Base-by-base conservation (phyloP, 30 jellyfish, hydroid and myxozoan genomes). In the Catostylus mosaicus region DNA sequence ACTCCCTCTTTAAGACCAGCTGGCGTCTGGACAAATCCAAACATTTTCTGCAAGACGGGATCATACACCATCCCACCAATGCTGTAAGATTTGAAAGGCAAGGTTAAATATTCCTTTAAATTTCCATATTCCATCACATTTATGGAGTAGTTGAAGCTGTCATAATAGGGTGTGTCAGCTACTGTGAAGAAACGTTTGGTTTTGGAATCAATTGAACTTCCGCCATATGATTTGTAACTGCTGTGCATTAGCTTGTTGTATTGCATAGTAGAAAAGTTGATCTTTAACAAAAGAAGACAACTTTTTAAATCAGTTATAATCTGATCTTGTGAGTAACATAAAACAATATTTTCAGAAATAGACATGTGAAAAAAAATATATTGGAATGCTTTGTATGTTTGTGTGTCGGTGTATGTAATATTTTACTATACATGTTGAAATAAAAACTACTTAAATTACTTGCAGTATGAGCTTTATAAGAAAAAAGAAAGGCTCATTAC, bases 1-100 rank as follows among this genome's bases (percentile, higher is more conserved):
- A 73, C 73, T 27, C 73, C 73, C 47, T 50, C 73, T 46, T 73
- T 23, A 20, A 73, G 12, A 12, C 48, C 73, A 30, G 85, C 67
- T 73, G 85, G 85, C 6, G 85, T 73, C 67, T 73, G 85, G 3
- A 73, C 73, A 48, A 73, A 48, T 27, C 73, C 85, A 56, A 73
- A 56, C 54, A 33, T 5, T 19, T 43, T 50, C 35, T 54, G 46
- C 4, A 46, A 47, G 30, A 26, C 35, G 0, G 72, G 60, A 54
- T 73, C 73, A 46, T 73, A 73, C 33, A 73, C 85, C 12, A 73
- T 26, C 16, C 73, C 67, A 54, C 85, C 85, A 73, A 73, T 73
- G 43, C 85, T 73, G 73, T 45, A 46, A 33, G 24, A 23, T 47
- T 31, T 73, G 60, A 48, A 73, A 10, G 85, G 85, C 60, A 56